Conservation (phyloP, 2,797 vertebrate genomes). For the Gymnodraco acuticeps region DNA sequence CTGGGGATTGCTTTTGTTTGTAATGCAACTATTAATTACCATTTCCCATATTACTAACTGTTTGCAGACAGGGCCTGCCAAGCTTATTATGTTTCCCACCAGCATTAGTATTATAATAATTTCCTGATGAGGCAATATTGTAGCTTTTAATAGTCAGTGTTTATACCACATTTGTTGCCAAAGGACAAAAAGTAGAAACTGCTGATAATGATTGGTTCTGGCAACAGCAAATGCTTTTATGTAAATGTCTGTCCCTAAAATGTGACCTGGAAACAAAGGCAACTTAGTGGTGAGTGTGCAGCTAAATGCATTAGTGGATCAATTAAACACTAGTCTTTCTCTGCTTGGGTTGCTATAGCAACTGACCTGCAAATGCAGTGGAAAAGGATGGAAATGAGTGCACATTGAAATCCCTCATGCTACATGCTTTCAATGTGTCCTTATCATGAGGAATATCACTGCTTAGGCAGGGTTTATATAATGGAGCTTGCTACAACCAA, state of each 20-base stretch:
- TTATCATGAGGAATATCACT: conserved; percentile 67
- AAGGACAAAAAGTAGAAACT: conserved; percentile 91
- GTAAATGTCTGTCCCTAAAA: conserved; percentile 93
- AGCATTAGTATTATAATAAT: conserved; percentile 83
- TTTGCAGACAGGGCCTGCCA: conserved; percentile 73
- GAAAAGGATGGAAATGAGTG: conserved; percentile 77
- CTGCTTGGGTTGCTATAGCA: conserved; percentile 91
- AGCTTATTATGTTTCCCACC: conserved; percentile 68
- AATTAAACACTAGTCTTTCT: conserved; percentile 96
- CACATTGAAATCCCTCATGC: conserved; percentile 75
- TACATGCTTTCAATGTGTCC: conserved; percentile 57
- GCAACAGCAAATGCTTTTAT: conserved; percentile 95
- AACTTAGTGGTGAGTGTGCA: conserved; percentile 93
- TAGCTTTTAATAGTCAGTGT: conserved; percentile 88
- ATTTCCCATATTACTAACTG: conserved; percentile 60
- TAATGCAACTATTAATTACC: conserved; percentile 76
- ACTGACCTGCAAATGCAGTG: conserved; percentile 86
- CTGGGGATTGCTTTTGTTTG: conserved; percentile 64
- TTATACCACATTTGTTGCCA: conserved; percentile 90
- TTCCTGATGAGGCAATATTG: conserved; percentile 92
- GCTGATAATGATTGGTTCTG: conserved; percentile 95
- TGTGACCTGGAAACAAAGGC: conserved; percentile 98
- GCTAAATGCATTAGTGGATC: conserved; percentile 97
- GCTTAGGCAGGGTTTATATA: conserved; percentile 12
- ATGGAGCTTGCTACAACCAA: neutral